Evolutionary conservation across 2,797 vertebrate species (phyloP), one percentile per base, ranked within the genome.

Genomic region (Meda fulgida): DNA sequence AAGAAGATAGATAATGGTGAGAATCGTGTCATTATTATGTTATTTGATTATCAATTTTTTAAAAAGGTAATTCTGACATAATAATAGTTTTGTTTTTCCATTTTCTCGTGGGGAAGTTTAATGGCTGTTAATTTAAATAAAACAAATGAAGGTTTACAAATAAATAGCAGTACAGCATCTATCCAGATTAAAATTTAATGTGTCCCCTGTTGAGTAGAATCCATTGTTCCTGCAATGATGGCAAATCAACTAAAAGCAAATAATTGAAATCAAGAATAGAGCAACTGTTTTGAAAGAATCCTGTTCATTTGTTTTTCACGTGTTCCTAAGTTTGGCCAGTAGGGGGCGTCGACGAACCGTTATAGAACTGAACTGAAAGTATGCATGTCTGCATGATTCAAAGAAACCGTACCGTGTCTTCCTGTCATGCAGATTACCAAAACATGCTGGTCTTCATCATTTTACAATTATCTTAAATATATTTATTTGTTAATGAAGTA

Each of bases 321-420:
- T 31, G 3, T 36, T 51, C 34, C 18, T 14, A 36, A 10, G 65
- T 8, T 46, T 78, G 11, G 65, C 5, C 83, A 84, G 2, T 70
- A 84, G 83, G 73, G 63, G 75, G 75, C 83, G 38, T n/a, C 48
- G 7, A 60, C 29, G 16, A 2, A 60, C 51, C 8, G 5, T 70
- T 55, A 1, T 29, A 40, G 3, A 70, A 69, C n/a, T 69, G 51
- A 65, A 53, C 31, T 51, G n/a, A 21, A 14, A 1, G 5, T 38
- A 14, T 48, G 23, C 7, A 3, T 46, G 5, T 36, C 13, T 16
- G 38, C 69, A 13, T 43, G 21, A 51, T 63, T 38, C 21, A 51
- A 18, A 53, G 29, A 29, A 51, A 11, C 29, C 5, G 40, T 14
- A n/a, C 26, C n/a, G 10, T 31, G 36, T 43, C 10, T 58, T 19